Base-by-base conservation (phyloP, 1,140 invertebrate species). In the Anoplophora glabripennis region DNA sequence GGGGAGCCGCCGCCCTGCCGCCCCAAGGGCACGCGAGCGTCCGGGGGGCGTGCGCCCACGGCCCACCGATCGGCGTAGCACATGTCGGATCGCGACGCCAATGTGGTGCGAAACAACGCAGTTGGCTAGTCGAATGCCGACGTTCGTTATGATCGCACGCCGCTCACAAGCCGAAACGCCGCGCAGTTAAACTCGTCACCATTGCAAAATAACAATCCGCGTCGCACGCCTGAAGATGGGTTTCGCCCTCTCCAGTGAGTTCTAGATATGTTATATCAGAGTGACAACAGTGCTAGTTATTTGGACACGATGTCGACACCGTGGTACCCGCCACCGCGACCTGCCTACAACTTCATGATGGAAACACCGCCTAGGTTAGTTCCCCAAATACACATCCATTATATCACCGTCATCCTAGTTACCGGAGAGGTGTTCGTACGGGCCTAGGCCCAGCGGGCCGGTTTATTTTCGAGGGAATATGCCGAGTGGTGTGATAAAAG, bases 281-380 rank as follows among this genome's bases (percentile, higher is more conserved):
- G 8, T 8, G 34, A 15, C 7, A 15, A 7, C 17, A 34, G 52
- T 44, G 40, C 12, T 7, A 40, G 10, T 18, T 12, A 10, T 33
- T 11, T 41, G 40, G 14, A 41, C 59, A 37, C 35, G 28, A 61
- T 61, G 55, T 46, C 55, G 1, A 58, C 44, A 18, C 61, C 55
- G 17, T 68, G 66, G 66, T 68, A 65, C 49, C 57, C 66, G 35
- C 49, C 59, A 47, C 54, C 53, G 17, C 38, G 57, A 33, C 55
- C 52, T 14, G 11, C 52, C 8, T 55, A 59, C 45, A 65, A 62
- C 48, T 63, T 65, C 55, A 37, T 65, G 21, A 55, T 65, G 63
- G 66, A 65, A 28, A 48, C 59, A 47, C 60, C 66, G 15, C 58
- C 63, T 59, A 68, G 66, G 66, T 68, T 57, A 60, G 66, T 68